Conservation (phyloP, 2,113 vertebrate species). For the Psammodynastes pulverulentus region DNA sequence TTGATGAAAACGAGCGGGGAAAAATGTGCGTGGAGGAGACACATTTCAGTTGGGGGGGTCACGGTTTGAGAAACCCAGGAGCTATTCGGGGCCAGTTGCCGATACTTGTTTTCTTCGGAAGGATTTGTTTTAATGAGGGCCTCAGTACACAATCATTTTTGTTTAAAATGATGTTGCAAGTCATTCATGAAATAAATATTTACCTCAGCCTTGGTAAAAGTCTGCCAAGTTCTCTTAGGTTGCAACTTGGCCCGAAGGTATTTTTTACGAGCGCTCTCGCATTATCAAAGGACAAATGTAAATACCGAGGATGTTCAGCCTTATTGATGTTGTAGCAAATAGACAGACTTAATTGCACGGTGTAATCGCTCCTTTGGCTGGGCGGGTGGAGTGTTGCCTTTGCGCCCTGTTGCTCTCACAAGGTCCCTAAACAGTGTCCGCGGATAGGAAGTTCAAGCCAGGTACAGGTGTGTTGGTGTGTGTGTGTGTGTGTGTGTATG, state of each 20-base stretch:
- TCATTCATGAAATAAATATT: neutral
- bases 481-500: neutral
- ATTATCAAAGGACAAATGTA: neutral
- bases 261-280: neutral
- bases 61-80: neutral
- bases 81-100: fast-evolving
- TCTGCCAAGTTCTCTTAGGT: fast-evolving
- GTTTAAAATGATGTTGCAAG: neutral
- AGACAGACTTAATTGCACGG: neutral
- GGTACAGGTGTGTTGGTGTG: neutral
- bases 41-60: neutral
- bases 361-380: neutral
- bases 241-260: neutral
- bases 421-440: neutral
- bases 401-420: neutral
- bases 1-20: neutral
- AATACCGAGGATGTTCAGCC: neutral
- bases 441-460: neutral
- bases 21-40: neutral
- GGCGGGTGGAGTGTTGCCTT: neutral
- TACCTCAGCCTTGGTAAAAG: neutral
- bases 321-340: neutral
- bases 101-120: neutral
- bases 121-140: neutral
- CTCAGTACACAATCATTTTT: neutral